Base-by-base conservation (phyloP, 2,113 vertebrate species). In the Seriola aureovittata region DNA sequence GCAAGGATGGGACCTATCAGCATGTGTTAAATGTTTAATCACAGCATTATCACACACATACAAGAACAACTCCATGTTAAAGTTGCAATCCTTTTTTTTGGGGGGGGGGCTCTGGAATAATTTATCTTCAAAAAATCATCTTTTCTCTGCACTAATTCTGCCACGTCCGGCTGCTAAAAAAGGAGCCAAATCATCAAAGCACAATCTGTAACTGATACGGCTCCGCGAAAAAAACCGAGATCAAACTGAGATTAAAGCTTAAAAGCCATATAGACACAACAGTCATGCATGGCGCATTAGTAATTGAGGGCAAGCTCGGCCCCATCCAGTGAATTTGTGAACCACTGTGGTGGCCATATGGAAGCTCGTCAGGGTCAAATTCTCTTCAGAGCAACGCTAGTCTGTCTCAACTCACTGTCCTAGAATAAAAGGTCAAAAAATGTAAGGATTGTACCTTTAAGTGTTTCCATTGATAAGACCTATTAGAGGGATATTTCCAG, bases 401-500 rank as follows among this genome's bases (percentile, higher is more conserved):
- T 63, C 50, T 59, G 23, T 66, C 32, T 72, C 46, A 21, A 63
- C 62, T 23, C 63, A 59, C 16, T 71, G 42, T 11, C 67, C 79
- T 12, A 74, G 44, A 74, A 91, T 21, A 52, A 59, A 75, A 79
- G 3, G 16, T 54, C 4, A 70, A 79, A 86, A 88, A 85, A 84
- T 76, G 23, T 85, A 84, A 91, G 92, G 84, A 91, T 91, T 91
- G 92, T 94, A 94, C 93, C 93, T 94, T 94, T 87, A 90, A 88
- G 90, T 92, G 92, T 91, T 92, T 87, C 92, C 93, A 90, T 78
- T 94, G 92, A 91, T 91, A 88, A 91, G 91, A 93, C 55, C 77
- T 93, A 94, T 91, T 93, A 94, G 92, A 94, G 90, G 93, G 93
- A 93, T 92, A 94, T 93, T 38, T 94, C 93, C 93, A 94, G 93